Evolutionary conservation across 2,113 vertebrate species (phyloP), one percentile per base, ranked within the genome.

Genomic region (Oplegnathus fasciatus): DNA sequence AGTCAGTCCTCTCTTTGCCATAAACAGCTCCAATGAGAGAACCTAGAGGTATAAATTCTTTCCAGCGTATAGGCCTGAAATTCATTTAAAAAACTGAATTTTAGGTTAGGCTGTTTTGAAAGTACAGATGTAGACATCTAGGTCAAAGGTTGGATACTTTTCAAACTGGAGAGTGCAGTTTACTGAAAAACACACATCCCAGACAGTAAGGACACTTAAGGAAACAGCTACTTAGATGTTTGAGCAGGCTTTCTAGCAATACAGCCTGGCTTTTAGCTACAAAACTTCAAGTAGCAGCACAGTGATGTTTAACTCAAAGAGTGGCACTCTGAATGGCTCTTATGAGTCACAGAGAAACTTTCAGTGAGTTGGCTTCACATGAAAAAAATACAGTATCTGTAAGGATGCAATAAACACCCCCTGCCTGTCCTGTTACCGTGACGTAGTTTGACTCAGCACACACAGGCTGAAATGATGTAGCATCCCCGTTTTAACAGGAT

Each of bases 391-490:
- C 37, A 66, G 15, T 42, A 50, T 40, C 57, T 75, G 73, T n/a
- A 34, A 28, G 18, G 61, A 80, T 62, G 30, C 37, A 60, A 72
- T 50, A 54, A 66, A 68, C 52, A n/a, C 64, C 3, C 32, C 28
- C 24, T 1, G 8, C 37, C 24, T 34, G 32, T 83, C 67, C 57
- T 58, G 60, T 73, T 78, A 65, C 57, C 34, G 30, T 55, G 65
- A 61, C 8, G 5, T 61, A 82, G 70, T 64, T 84, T 79, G 75
- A 88, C 73, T 83, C 76, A 75, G 78, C 0, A 14, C 9, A 77
- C 9, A 46, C 50, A 52, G 54, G 77, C 70, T 85, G 72, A 82
- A 90, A 73, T 85, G 69, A 86, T 77, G 75, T 42, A 61, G 54
- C 76, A 26, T 32, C 54, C 9, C 62, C 32, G 44, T 78, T 81